These are phyloP conservation scores for Belgica antarctica DNA, from an alignment of 2,888 invertebrate species.

Conservation along the genomic window DNA sequence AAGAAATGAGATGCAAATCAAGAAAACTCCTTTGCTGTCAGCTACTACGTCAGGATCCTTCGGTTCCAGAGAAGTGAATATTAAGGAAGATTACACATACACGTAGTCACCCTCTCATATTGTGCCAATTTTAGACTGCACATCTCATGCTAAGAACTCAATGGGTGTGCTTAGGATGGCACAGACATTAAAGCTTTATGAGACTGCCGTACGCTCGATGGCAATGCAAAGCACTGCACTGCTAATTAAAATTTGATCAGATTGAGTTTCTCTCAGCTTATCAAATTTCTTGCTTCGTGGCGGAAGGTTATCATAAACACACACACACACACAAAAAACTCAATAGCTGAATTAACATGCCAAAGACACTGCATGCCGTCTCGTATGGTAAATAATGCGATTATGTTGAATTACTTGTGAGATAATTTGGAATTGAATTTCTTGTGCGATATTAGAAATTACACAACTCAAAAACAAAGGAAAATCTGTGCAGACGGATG, in stretches of 20 bases:
- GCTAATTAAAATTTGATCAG: conserved; percentile 28
- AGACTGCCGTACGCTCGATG: background rate
- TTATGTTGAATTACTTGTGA: conserved; percentile 21
- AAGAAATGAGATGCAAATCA: background rate
- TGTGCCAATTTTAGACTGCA: conserved; percentile 37
- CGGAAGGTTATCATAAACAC: conserved; percentile 23
- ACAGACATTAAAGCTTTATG: conserved; percentile 31
- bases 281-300: background rate
- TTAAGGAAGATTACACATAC: background rate
- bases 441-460: background rate
- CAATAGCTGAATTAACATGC: conserved; percentile 6
- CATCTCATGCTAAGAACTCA: background rate
- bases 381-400: background rate
- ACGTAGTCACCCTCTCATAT: background rate
- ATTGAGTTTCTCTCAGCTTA: background rate
- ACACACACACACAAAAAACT: background rate
- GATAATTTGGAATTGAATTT: background rate
- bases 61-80: background rate
- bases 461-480: conserved; percentile 1
- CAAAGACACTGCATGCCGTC: conserved; percentile 13
- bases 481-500: background rate
- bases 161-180: conserved; percentile 34
- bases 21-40: background rate
- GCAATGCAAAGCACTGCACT: background rate
- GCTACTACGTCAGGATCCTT: background rate